These are phyloP conservation scores for Hippasteria phrygiana DNA, from an alignment of 53 echinoderm and acorn worm genomes.

Conservation along the genomic window DNA sequence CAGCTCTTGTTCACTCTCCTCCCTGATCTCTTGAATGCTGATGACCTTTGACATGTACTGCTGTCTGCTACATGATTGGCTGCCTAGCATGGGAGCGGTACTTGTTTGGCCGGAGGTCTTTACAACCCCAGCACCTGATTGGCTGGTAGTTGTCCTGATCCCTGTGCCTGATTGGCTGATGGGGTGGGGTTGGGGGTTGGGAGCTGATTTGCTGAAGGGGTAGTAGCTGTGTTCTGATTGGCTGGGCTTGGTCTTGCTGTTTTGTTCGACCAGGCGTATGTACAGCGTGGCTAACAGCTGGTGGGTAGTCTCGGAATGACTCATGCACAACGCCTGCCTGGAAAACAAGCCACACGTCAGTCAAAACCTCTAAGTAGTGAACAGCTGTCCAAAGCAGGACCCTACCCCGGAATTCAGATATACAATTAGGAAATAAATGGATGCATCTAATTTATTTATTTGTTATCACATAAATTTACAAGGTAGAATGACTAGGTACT, in stretches of 20 bases:
- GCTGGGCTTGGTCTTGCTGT: constrained; percentile 8
- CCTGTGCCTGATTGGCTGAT: background rate
- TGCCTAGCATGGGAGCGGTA: too few relatives aligned
- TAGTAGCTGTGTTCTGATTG: constrained; percentile 24
- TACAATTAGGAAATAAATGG: too few relatives aligned
- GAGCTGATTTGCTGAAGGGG: constrained; percentile 1
- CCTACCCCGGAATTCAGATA: too few relatives aligned
- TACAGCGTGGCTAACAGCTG: constrained; percentile 28
- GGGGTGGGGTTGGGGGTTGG: background rate
- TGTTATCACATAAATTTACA: too few relatives aligned
- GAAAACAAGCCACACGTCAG: too few relatives aligned
- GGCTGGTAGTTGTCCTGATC: background rate
- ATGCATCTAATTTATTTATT: too few relatives aligned
- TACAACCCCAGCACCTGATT: background rate
- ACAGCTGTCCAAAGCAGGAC: too few relatives aligned
- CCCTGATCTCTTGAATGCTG: constrained; percentile 32
- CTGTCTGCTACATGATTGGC: constrained; percentile 17
- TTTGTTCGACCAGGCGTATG: constrained; percentile 22
- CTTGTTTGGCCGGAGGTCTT: too few relatives aligned
- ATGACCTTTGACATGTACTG: constrained; percentile 51
- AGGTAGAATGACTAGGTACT: too few relatives aligned
- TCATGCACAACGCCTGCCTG: constrained; percentile 56
- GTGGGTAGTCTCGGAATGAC: constrained; percentile 44
- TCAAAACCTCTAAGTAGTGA: too few relatives aligned
- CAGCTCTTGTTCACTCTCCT: background rate